These are phyloP conservation scores for Microtus montanus DNA, from an alignment of 2,113 vertebrate genomes.

Conservation along the genomic window DNA sequence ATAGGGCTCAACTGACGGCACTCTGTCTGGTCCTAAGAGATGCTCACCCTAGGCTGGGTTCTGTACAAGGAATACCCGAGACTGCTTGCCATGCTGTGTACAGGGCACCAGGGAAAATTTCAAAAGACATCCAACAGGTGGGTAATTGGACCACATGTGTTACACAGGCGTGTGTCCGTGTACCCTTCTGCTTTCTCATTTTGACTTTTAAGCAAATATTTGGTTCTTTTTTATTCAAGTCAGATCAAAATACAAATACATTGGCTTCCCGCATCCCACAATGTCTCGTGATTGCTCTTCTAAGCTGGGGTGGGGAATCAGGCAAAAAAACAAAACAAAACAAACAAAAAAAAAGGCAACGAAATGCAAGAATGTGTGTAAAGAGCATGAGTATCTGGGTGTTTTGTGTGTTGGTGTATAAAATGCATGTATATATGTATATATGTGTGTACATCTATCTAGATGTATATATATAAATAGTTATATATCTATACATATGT, in stretches of 20 bases:
- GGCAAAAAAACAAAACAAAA: background rate
- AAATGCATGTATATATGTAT: constrained; percentile 64
- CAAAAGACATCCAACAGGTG: background rate
- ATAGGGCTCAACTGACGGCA: background rate
- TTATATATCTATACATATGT: constrained; percentile 67
- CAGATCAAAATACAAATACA: background rate
- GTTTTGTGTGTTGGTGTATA: background rate
- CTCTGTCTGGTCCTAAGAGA: background rate
- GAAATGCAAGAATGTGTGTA: background rate
- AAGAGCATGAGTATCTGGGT: background rate
- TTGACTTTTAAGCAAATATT: background rate
- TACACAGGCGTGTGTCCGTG: background rate
- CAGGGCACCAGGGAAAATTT: background rate
- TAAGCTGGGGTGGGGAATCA: background rate
- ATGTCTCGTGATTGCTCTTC: background rate
- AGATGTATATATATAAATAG: constrained; percentile 55
- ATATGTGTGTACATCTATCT: constrained; percentile 65
- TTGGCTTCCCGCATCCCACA: background rate
- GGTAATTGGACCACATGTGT: background rate
- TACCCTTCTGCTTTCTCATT: background rate
- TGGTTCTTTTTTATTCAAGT: constrained; percentile 5
- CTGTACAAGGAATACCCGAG: background rate
- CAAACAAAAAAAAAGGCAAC: background rate
- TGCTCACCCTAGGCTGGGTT: background rate
- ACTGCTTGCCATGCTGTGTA: background rate